A percentile compares a stretch with the other conserved stretches of the same genome.
Conservation (phyloP, 2,113 vertebrate genomes). For the Rhagologus leucostigma region DNA sequence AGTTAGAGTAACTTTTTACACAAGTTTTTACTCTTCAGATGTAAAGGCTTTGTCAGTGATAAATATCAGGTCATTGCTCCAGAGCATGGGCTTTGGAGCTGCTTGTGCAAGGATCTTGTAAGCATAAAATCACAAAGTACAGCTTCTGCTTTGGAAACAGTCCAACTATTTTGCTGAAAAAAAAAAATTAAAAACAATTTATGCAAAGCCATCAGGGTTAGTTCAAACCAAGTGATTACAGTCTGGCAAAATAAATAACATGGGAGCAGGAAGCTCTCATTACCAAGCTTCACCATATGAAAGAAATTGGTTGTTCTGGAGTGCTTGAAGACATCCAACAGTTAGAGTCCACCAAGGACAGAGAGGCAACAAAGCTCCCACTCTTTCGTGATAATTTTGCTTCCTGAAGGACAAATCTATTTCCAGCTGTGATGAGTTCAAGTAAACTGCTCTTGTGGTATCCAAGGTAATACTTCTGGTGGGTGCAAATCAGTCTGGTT, state of each 20-base stretch:
- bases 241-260: not conserved
- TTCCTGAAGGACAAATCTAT: not conserved
- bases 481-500: not conserved
- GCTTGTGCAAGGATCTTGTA: not conserved
- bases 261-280: not conserved
- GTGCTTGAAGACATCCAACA: not conserved
- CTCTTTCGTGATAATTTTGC: not conserved
- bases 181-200: not conserved
- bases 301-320: not conserved
- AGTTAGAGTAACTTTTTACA: not conserved
- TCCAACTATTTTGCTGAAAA: not conserved
- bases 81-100: not conserved
- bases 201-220: not conserved
- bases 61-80: not conserved
- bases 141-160: not conserved
- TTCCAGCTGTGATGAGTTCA: not conserved
- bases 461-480: not conserved
- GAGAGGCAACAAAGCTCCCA: not conserved
- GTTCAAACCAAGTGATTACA: not conserved
- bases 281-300: not conserved
- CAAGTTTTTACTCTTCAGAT: not conserved
- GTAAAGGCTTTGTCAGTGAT: not conserved
- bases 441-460: not conserved
- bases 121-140: not conserved
- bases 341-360: not conserved